These are phyloP conservation scores for Helicorthomorpha holstii DNA, from an alignment of 1,140 invertebrate species.

Conservation along the genomic window DNA sequence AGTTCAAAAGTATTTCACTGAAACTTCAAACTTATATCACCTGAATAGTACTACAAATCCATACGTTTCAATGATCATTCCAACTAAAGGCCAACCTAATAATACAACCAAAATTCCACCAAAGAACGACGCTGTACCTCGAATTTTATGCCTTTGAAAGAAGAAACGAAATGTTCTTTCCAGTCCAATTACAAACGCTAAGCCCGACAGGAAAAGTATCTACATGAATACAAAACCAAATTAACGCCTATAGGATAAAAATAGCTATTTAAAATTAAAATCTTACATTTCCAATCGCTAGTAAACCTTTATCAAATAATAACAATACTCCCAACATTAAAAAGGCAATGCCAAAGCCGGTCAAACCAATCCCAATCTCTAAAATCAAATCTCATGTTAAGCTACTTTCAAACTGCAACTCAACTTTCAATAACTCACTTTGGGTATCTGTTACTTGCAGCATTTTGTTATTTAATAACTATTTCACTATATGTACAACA, in stretches of 20 bases:
- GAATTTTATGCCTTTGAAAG: constrained; percentile 93
- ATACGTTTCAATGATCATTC: constrained; percentile 85
- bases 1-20: not conserved
- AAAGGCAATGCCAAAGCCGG: constrained; percentile 90
- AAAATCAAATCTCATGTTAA: constrained; percentile 18
- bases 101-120: constrained; percentile 86
- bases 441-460: not conserved
- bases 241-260: constrained; percentile 6
- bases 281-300: constrained; percentile 96
- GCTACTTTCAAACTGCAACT: constrained; percentile 19
- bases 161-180: constrained; percentile 93
- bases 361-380: constrained; percentile 95
- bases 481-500: too few relatives aligned
- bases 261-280: not conserved
- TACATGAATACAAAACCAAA: constrained; percentile 28
- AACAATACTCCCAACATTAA: constrained; percentile 86
- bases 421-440: constrained; percentile 23
- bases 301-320: constrained; percentile 91
- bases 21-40: constrained; percentile 20
- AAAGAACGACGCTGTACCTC: constrained; percentile 80
- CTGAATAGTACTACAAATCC: constrained; percentile 44
- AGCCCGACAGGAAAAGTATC: constrained; percentile 87
- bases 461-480: constrained; percentile 1
- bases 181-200: constrained; percentile 90
- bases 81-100: constrained; percentile 88